These are phyloP conservation scores for Theocolax elegans DNA, from an alignment of 1,140 invertebrate genomes.

Conservation along the genomic window DNA sequence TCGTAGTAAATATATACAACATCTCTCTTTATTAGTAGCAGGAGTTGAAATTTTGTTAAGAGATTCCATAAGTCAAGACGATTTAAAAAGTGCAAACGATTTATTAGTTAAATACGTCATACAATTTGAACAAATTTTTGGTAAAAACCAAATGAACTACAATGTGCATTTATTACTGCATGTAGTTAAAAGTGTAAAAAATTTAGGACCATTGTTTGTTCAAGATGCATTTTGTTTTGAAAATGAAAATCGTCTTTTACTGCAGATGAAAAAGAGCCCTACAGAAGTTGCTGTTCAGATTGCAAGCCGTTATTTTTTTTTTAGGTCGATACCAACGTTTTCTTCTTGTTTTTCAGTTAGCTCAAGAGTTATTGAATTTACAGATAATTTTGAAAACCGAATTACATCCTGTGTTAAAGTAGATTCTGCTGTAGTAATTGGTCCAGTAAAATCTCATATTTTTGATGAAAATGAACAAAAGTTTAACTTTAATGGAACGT, in stretches of 20 bases:
- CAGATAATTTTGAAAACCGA: slow-evolving; percentile 30
- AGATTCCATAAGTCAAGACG: slow-evolving; percentile 27
- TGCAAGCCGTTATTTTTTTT: slow-evolving; percentile 35
- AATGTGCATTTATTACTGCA: too few species aligned
- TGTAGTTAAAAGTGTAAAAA: slow-evolving; percentile 34
- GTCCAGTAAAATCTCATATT: background rate
- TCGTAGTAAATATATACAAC: slow-evolving; percentile 41
- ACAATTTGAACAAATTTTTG: too few species aligned
- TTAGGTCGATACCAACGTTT: slow-evolving; percentile 18
- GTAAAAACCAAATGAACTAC: too few species aligned
- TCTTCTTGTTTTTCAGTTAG: background rate
- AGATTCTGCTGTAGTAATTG: slow-evolving; percentile 2
- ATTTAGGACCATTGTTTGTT: slow-evolving; percentile 41
- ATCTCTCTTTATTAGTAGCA: slow-evolving; percentile 29
- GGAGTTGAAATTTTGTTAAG: slow-evolving; percentile 29
- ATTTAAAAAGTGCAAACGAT: too few species aligned
- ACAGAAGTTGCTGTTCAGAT: slow-evolving; percentile 30
- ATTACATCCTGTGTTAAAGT: slow-evolving; percentile 1
- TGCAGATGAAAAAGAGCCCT: slow-evolving; percentile 33
- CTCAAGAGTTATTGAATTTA: slow-evolving; percentile 23
- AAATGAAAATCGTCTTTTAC: slow-evolving; percentile 40
- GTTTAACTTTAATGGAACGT: background rate
- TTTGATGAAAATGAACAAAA: slow-evolving; percentile 13
- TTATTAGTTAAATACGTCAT: too few species aligned
- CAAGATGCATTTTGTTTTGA: slow-evolving; percentile 40